Conservation (phyloP, 2,797 vertebrate genomes). For the Allobates femoralis region DNA sequence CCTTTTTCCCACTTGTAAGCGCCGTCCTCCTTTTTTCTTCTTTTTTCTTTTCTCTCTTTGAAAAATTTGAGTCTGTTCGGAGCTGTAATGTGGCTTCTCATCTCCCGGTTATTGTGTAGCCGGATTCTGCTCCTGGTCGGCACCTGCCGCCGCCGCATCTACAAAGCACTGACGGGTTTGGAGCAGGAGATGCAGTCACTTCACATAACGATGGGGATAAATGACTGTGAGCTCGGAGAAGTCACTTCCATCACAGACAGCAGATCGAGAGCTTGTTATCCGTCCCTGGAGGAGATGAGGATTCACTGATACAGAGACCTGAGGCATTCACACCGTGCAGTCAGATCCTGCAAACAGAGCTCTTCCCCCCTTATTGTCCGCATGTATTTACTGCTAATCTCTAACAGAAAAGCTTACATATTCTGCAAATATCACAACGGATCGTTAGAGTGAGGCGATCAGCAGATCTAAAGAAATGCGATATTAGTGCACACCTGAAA, state of each 20-base stretch:
- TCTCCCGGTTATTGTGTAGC: conserved; percentile 26
- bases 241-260: background rate
- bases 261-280: background rate
- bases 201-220: background rate
- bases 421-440: no score
- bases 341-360: no score
- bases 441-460: no score
- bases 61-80: background rate
- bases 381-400: no score
- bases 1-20: conserved; percentile 42
- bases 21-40: conserved; percentile 38
- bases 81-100: conserved; percentile 33
- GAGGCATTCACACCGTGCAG: no score
- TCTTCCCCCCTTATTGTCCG: no score
- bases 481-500: no score
- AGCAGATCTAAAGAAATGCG: no score
- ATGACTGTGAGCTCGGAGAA: background rate
- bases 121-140: background rate
- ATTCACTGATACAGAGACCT: background rate
- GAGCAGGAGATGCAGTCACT: background rate
- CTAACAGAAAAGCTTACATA: no score
- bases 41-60: conserved; percentile 35
- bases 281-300: background rate
- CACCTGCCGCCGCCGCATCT: background rate
- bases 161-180: background rate